Evolutionary conservation across 2,797 vertebrate species (phyloP), one percentile per base, ranked within the genome.

Genomic region (Alectoris magna): DNA sequence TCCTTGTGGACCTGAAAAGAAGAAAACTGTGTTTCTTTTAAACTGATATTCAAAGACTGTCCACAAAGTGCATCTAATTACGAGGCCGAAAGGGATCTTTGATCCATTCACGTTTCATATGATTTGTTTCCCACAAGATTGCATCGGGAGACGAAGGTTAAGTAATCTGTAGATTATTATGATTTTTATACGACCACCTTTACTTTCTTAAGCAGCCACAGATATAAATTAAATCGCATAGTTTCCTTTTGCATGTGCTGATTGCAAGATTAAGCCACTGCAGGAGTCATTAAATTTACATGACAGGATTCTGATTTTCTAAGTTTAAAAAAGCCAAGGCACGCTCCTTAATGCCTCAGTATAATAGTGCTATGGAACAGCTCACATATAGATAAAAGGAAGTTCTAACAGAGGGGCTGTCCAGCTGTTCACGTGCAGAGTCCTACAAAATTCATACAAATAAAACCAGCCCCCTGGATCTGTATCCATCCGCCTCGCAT

Each of bases 1-100:
- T 72, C 80, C 18, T 44, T 22, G 3, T 73, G 75, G 72, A 80
- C 44, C 39, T 26, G 23, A 79, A 96, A 88, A 88, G 69, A 39
- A 48, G 19, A 84, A 92, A 73, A 31, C 44, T 9, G 10, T 13
- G 3, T 51, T 93, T 91, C n/a, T 84, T 91, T 81, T 69, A 82
- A 94, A 80, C 18, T 26, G 53, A 15, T 48, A 43, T 55, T 56
- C 58, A 93, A 93, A 95, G 88, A n/a, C 49, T 83, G 39, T 48
- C 26, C 34, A 59, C 70, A 68, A 6, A 14, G 49, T 74, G 55
- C 8, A 36, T 53, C 44, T 94, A 77, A 60, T 88, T 87, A 67
- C 22, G 6, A 88, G 63, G 91, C 49, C 86, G 91, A 94, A 96
- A 59, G 80, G 67, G 70, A 86, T 43, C 71, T 95, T 93, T 95